phyloP scores from a whole-genome alignment of 2,113 vertebrate genomes.

The Pangasianodon hypophthalmus region DNA sequence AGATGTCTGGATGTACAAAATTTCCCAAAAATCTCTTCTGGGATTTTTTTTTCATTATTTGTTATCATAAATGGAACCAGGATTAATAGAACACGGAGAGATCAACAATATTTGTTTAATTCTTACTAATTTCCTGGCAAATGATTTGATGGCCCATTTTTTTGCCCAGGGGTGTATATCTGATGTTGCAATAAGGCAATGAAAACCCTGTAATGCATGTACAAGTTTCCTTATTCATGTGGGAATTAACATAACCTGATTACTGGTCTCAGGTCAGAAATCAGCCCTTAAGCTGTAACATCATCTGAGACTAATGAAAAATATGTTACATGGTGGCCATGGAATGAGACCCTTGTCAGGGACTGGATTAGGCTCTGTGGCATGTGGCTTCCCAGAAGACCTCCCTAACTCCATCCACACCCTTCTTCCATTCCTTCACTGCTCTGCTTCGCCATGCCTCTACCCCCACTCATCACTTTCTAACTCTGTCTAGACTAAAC shows the following conservation, averaged over 20 bases:
- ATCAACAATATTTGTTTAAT: no score
- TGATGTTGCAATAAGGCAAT: not conserved
- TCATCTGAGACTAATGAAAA: not conserved
- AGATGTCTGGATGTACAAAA: no score
- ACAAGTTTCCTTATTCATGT: not conserved
- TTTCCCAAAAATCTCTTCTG: no score
- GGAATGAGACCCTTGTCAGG: slow-evolving; percentile 54
- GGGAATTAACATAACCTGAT: not conserved
- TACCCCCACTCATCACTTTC: slow-evolving; percentile 46
- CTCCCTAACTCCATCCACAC: not conserved
- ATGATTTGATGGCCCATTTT: no score
- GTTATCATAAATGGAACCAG: no score
- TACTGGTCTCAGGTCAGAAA: slow-evolving; percentile 6
- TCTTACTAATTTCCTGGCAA: no score
- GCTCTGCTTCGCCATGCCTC: not conserved
- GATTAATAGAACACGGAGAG: no score
- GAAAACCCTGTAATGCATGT: slow-evolving; percentile 5
- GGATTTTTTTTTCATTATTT: no score
- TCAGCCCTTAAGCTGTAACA: slow-evolving; percentile 1
- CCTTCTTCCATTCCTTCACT: slow-evolving; percentile 2
- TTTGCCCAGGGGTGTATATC: not conserved
- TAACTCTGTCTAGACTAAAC: slow-evolving; percentile 51
- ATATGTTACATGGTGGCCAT: slow-evolving; percentile 35
- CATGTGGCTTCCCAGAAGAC: slow-evolving; percentile 32
- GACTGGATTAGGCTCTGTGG: slow-evolving; percentile 55